Evolutionary conservation across 2,113 vertebrate genomes (phyloP).

Genomic region (Nothoprocta pentlandii): DNA sequence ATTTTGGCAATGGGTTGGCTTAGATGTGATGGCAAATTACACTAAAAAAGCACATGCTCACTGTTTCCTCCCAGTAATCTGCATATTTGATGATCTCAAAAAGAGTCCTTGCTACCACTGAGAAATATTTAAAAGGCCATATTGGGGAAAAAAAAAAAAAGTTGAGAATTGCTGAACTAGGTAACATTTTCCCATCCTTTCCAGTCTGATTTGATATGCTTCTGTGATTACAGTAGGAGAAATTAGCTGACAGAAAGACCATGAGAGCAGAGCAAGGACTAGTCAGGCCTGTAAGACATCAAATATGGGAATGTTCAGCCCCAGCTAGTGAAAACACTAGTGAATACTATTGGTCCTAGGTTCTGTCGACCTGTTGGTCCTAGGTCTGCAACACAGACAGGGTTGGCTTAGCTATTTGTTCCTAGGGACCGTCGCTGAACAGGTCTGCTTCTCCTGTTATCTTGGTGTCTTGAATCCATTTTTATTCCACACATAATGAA

Average conservation of each 20-base stretch:
- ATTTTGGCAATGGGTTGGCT: not conserved
- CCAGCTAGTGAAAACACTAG: not conserved
- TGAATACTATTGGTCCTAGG: not conserved
- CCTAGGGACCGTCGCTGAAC: not conserved
- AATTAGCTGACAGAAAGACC: not conserved
- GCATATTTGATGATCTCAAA: not conserved
- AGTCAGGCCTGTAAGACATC: not conserved
- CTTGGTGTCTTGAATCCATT: not conserved
- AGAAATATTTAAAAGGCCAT: not conserved
- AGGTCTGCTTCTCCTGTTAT: not conserved
- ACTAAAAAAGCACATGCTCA: not conserved
- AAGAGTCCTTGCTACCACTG: not conserved
- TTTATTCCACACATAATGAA: not conserved
- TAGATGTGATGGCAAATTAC: not conserved
- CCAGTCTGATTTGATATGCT: not conserved
- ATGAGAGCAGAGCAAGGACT: not conserved
- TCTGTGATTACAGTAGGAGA: not conserved
- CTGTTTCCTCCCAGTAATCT: not conserved
- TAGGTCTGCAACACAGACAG: not conserved
- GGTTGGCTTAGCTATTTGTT: not conserved
- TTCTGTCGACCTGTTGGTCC: not conserved
- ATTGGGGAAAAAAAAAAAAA: not conserved
- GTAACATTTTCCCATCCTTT: not conserved
- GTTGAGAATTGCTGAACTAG: not conserved
- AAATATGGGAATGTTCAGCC: not conserved